A percentile compares a stretch with the other conserved stretches of the same genome.
Evolutionary conservation across 2,888 invertebrate species (phyloP).

Genomic region (Balanococcus diminutus): DNA sequence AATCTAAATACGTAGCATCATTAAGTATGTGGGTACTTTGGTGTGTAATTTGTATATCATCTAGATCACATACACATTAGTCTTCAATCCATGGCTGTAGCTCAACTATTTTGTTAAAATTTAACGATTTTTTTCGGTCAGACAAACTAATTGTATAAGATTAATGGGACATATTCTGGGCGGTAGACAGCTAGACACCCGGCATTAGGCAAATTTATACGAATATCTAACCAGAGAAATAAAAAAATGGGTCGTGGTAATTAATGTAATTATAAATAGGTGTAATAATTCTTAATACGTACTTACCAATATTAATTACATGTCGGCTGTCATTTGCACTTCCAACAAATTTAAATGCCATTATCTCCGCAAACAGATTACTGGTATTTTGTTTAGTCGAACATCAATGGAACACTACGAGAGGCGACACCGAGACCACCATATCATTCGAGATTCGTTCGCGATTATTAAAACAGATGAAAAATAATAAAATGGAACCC

Average conservation of each 20-base stretch:
- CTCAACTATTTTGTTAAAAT: too few species aligned
- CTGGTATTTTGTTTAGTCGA: neutral
- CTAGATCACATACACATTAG: too few species aligned
- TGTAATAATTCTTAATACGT: neutral
- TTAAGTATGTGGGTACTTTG: too few species aligned
- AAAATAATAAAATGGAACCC: neutral
- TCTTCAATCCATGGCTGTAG: too few species aligned
- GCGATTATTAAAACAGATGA: neutral
- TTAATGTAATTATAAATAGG: constrained; percentile 2
- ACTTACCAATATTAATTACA: neutral
- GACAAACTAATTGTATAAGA: neutral
- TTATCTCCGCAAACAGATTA: neutral
- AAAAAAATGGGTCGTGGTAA: neutral
- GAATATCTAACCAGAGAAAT: neutral
- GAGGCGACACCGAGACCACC: neutral
- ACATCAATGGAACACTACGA: neutral
- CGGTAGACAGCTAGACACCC: too few species aligned
- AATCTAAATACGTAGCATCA: too few species aligned
- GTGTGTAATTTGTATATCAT: too few species aligned
- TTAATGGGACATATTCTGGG: neutral
- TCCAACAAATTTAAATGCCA: neutral
- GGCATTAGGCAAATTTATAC: neutral
- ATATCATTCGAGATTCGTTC: neutral
- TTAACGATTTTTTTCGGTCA: too few species aligned
- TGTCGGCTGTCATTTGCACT: neutral